These are phyloP conservation scores for Drosophila limbata DNA, from an alignment of 2,888 invertebrate genomes.

Conservation along the genomic window DNA sequence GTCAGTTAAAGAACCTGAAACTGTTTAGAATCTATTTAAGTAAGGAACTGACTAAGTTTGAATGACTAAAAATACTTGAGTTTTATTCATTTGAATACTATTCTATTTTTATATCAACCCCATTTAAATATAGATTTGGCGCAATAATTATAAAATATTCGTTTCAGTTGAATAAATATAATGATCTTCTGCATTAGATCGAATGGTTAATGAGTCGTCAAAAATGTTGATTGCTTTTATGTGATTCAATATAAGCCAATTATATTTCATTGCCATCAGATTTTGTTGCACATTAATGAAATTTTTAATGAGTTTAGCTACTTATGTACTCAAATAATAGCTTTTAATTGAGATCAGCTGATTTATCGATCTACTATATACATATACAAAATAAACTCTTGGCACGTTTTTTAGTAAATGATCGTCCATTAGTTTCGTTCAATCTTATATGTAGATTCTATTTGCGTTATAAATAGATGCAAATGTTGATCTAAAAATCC, in stretches of 20 bases:
- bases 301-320: neutral
- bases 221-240: constrained; percentile 23
- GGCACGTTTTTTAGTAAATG: neutral
- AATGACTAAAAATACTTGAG: neutral
- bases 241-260: constrained; percentile 2
- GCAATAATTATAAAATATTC: constrained; percentile 2
- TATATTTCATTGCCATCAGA: neutral
- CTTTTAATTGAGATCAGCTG: neutral
- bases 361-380: neutral
- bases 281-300: neutral
- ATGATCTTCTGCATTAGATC: constrained; percentile 7
- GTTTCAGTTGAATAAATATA: constrained; percentile 6
- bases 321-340: neutral
- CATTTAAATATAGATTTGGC: neutral
- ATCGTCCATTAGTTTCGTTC: neutral
- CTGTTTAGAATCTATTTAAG: neutral
- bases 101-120: neutral
- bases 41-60: too few species aligned
- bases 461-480: constrained; percentile 10
- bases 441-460: neutral
- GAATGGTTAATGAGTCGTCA: constrained; percentile 18
- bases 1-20: neutral
- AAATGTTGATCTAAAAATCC: constrained; percentile 8
- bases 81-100: neutral
- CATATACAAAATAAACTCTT: neutral